A percentile compares a stretch with the other conserved stretches of the same genome.
phyloP scores from a whole-genome alignment of 2,113 vertebrate genomes.

The Nerophis ophidion region DNA sequence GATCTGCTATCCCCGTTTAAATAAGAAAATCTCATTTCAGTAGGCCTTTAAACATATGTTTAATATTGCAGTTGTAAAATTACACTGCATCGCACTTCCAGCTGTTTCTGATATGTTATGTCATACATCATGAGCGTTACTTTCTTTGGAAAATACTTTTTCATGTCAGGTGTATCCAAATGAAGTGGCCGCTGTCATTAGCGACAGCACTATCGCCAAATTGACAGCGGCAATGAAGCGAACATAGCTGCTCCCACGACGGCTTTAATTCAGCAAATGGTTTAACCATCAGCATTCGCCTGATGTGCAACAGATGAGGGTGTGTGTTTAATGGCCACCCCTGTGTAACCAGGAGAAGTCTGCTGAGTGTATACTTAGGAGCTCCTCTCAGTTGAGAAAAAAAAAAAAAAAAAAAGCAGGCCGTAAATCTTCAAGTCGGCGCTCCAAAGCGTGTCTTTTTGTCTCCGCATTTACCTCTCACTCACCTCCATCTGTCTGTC shows the following conservation, averaged over 20 bases:
- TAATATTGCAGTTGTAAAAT: too few species aligned
- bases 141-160: not conserved
- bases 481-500: slow-evolving; percentile 53
- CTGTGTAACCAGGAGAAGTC: slow-evolving; percentile 45
- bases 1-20: too few species aligned
- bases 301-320: slow-evolving; percentile 53
- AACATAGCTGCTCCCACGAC: not conserved
- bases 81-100: too few species aligned
- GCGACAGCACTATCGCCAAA: not conserved
- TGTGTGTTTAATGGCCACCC: slow-evolving; percentile 45
- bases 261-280: slow-evolving; percentile 28
- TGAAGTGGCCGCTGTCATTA: not conserved
- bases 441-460: slow-evolving; percentile 42
- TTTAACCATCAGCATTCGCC: slow-evolving; percentile 29
- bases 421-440: slow-evolving; percentile 53
- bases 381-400: slow-evolving; percentile 23
- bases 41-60: too few species aligned
- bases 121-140: too few species aligned
- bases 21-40: too few species aligned
- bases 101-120: too few species aligned
- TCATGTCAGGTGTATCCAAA: not conserved
- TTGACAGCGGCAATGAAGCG: slow-evolving; percentile 1
- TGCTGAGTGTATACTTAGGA: slow-evolving; percentile 50
- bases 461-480: slow-evolving; percentile 48
- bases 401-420: slow-evolving; percentile 19